phyloP scores from a whole-genome alignment of 2,888 invertebrate species.

The Euproctis similis region DNA sequence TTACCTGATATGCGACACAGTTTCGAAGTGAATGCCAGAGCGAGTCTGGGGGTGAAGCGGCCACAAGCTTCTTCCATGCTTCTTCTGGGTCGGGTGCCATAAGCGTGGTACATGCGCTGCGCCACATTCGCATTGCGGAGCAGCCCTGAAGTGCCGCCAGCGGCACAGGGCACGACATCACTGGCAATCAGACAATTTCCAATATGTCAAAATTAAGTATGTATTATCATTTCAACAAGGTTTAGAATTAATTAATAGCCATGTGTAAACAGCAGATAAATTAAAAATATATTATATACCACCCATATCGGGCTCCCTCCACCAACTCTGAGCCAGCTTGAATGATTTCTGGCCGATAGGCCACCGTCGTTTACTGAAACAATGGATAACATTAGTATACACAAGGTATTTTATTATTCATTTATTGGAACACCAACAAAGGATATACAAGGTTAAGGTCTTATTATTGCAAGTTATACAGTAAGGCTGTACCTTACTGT shows the following conservation, averaged over 20 bases:
- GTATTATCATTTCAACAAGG: neutral
- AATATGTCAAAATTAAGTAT: no score
- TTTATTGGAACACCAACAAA: no score
- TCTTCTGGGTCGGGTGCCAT: conserved; percentile 42
- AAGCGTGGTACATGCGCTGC: conserved; percentile 47
- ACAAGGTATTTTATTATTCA: no score
- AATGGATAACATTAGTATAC: conserved; percentile 1
- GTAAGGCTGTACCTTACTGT: no score
- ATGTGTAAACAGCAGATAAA: neutral
- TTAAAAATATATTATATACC: conserved; percentile 30
- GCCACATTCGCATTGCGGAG: conserved; percentile 58
- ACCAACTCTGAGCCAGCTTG: conserved; percentile 44
- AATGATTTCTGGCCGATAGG: conserved; percentile 18
- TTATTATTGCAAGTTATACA: no score
- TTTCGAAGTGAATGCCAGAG: conserved; percentile 62
- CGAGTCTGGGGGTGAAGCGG: conserved; percentile 41
- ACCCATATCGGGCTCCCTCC: conserved; percentile 48
- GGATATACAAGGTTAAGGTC: conserved; percentile 6
- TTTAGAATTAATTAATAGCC: neutral
- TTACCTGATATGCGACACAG: conserved; percentile 62
- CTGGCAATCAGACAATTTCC: no score
- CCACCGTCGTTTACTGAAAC: conserved; percentile 20
- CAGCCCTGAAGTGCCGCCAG: conserved; percentile 43
- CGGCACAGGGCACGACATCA: conserved; percentile 23
- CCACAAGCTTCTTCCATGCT: conserved; percentile 48